Evolutionary conservation across 2,888 invertebrate species (phyloP).

Genomic region (Nemoura dubitans): DNA sequence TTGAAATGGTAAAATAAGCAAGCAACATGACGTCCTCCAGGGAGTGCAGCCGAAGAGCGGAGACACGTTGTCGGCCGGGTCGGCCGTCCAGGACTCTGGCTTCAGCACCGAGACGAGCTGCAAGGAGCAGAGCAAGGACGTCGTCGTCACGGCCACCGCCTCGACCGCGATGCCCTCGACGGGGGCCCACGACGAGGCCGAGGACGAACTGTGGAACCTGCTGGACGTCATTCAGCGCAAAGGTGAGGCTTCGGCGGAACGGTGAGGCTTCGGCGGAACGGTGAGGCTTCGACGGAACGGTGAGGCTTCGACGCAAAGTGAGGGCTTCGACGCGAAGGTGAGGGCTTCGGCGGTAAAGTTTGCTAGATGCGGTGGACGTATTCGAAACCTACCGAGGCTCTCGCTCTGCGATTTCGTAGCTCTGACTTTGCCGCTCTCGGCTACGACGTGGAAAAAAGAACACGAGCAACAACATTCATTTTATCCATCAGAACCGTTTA

Average conservation of each 20-base stretch:
- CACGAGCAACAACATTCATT: too few relatives aligned
- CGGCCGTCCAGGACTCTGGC: conserved; percentile 82
- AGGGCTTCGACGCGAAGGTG: not conserved
- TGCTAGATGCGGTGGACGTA: too few relatives aligned
- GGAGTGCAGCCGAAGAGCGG: conserved; percentile 52
- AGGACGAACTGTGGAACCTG: conserved; percentile 86
- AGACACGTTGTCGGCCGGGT: conserved; percentile 60
- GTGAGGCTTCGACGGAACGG: not conserved
- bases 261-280: not conserved
- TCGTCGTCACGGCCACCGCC: conserved; percentile 10
- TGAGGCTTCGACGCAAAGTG: not conserved
- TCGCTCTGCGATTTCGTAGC: too few relatives aligned
- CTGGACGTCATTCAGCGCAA: conserved; percentile 87
- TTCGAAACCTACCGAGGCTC: too few relatives aligned
- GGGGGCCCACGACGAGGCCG: conserved; percentile 63
- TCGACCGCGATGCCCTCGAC: not conserved
- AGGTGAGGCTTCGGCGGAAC: conserved; percentile 63
- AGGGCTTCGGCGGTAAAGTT: not conserved
- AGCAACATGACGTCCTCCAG: not conserved
- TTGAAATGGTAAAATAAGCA: too few relatives aligned
- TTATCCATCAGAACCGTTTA: too few relatives aligned
- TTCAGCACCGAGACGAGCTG: conserved; percentile 90
- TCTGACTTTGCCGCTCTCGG: too few relatives aligned
- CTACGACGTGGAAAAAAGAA: too few relatives aligned
- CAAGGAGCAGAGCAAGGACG: conserved; percentile 76